phyloP scores from a whole-genome alignment of 92 coral and sea anemone genomes.

The Phymanthus crucifer region DNA sequence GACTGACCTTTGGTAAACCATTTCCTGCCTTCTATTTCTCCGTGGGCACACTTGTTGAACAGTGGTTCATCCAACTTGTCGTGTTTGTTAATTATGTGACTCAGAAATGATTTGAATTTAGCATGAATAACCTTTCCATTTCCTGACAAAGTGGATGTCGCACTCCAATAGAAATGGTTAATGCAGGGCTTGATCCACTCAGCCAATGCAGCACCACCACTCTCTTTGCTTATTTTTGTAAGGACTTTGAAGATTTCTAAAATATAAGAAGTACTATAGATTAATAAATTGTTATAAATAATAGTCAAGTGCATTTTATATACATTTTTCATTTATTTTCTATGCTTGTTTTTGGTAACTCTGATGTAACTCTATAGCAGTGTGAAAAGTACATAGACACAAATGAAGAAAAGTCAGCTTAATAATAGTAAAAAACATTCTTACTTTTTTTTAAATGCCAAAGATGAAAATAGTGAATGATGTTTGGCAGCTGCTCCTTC shows the following conservation, averaged over 20 bases:
- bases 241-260: conserved; percentile 62
- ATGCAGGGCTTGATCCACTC: conserved; percentile 50
- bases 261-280: conserved; percentile 15
- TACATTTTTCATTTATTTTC: neutral
- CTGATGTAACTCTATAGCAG: too few relatives aligned
- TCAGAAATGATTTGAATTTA: conserved; percentile 49
- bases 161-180: conserved; percentile 58
- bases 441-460: too few relatives aligned
- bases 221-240: conserved; percentile 51
- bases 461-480: too few relatives aligned
- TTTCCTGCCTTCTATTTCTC: conserved; percentile 46
- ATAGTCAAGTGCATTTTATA: neutral
- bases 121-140: conserved; percentile 45
- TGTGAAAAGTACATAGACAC: too few relatives aligned
- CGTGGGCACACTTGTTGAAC: conserved; percentile 46
- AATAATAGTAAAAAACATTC: too few relatives aligned
- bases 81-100: conserved; percentile 48
- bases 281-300: neutral
- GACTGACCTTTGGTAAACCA: conserved; percentile 53
- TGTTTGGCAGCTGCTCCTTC: too few relatives aligned
- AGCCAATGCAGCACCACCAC: conserved; percentile 45
- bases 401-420: too few relatives aligned
- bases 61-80: conserved; percentile 36
- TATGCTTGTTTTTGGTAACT: neutral
- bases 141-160: conserved; percentile 51